Evolutionary conservation across 2,888 invertebrate genomes (phyloP).

Genomic region (Lymantria monacha): DNA sequence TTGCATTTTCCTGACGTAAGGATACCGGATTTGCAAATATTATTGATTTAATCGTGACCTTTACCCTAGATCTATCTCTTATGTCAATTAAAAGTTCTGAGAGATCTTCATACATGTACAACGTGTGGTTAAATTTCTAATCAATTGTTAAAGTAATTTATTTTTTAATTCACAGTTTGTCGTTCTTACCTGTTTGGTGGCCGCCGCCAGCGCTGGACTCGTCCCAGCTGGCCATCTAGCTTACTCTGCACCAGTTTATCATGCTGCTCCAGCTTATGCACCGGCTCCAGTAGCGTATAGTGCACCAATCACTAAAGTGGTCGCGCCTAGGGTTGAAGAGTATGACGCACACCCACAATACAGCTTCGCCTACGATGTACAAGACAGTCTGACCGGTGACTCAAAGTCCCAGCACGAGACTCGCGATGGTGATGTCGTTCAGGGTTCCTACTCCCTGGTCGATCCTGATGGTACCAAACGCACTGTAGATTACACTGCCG

Average conservation of each 20-base stretch:
- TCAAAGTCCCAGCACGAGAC: slow-evolving; percentile 72
- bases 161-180: slow-evolving; percentile 56
- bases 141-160: slow-evolving; percentile 1
- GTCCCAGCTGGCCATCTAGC: slow-evolving; percentile 54
- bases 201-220: slow-evolving; percentile 61
- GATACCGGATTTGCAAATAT: no score
- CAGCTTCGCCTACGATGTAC: slow-evolving; percentile 81
- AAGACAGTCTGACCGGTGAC: slow-evolving; percentile 77
- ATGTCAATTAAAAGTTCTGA: no score
- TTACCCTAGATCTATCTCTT: no score
- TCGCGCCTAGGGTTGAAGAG: slow-evolving; percentile 49
- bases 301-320: slow-evolving; percentile 48
- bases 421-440: slow-evolving; percentile 71
- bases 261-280: slow-evolving; percentile 43
- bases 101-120: no score
- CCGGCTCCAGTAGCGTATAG: slow-evolving; percentile 45
- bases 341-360: slow-evolving; percentile 63
- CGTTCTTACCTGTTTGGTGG: slow-evolving; percentile 61
- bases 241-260: slow-evolving; percentile 23
- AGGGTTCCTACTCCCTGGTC: slow-evolving; percentile 79
- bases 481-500: slow-evolving; percentile 78
- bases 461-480: slow-evolving; percentile 82
- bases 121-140: no score
- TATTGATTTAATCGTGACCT: no score
- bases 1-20: no score